These are phyloP conservation scores for Ectobius pallidus DNA, from an alignment of 2,888 invertebrate species.

Conservation along the genomic window DNA sequence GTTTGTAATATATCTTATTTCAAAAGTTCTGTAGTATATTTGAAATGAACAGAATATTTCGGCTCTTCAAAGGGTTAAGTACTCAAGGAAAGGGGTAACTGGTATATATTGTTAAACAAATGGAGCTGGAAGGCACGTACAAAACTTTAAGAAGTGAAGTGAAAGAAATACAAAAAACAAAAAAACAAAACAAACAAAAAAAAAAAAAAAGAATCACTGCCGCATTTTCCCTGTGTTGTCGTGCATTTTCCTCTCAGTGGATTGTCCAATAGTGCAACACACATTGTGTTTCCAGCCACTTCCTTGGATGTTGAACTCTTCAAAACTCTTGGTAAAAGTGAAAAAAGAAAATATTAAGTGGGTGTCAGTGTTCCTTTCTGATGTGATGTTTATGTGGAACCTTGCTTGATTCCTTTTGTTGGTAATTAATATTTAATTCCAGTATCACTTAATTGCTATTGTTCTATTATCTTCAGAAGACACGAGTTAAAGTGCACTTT, in stretches of 20 bases:
- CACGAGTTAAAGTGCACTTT: no score
- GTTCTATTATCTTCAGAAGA: no score
- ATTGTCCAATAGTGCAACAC: background rate
- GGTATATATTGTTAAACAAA: background rate
- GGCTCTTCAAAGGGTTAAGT: background rate
- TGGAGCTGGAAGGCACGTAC: constrained; percentile 2
- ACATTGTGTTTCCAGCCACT: constrained; percentile 3
- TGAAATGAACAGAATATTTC: no score
- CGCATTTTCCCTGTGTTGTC: background rate
- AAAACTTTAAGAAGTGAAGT: background rate
- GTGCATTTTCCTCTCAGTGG: constrained; percentile 1
- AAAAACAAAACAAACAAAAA: background rate
- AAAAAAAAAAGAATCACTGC: constrained; percentile 24
- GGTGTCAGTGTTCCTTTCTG: no score
- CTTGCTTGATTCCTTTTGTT: no score
- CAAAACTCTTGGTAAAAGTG: no score
- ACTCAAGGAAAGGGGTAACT: constrained; percentile 2
- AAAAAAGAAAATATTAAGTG: no score
- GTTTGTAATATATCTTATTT: no score
- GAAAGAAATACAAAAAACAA: background rate
- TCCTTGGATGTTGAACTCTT: background rate
- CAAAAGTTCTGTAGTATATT: no score
- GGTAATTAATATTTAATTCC: no score
- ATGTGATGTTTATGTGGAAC: no score
- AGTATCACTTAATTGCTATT: no score